These are phyloP conservation scores for Lacerta viridis DNA, from an alignment of 2,797 vertebrate genomes.

Conservation along the genomic window DNA sequence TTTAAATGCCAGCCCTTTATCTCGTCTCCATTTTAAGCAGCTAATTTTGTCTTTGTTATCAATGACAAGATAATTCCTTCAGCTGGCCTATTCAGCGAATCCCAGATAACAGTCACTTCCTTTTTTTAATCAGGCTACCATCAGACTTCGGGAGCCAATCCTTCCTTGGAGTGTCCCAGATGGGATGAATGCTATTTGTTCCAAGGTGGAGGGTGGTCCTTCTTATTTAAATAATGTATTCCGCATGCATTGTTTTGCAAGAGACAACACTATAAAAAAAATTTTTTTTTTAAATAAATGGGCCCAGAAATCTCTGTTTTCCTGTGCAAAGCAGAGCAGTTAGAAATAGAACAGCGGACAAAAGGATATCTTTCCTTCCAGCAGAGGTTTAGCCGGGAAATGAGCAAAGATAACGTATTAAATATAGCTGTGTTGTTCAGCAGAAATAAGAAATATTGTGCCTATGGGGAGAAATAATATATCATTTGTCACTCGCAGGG, in stretches of 20 bases:
- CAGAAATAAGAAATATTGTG: background rate
- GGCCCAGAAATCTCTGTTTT: background rate
- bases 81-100: conserved; percentile 63
- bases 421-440: background rate
- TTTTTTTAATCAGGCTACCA: conserved; percentile 55
- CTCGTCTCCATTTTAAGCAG: conserved; percentile 54
- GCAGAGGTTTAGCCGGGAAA: conserved; percentile 2
- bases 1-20: conserved; percentile 6
- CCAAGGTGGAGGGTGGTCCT: conserved; percentile 45
- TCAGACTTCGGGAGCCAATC: conserved; percentile 45
- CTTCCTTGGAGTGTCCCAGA: conserved; percentile 40
- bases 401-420: background rate
- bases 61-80: conserved; percentile 68
- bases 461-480: conserved; percentile 7
- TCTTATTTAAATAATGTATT: background rate
- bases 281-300: background rate
- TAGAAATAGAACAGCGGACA: background rate
- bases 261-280: conserved; percentile 54
- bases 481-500: background rate
- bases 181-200: conserved; percentile 42
- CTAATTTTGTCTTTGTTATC: conserved; percentile 64
- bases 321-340: fast-evolving
- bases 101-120: conserved; percentile 43
- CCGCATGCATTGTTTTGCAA: conserved; percentile 47
- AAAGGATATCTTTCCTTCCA: background rate